These are phyloP conservation scores for Subacronicta megacephala DNA, from an alignment of 2,888 invertebrate genomes.

Conservation along the genomic window DNA sequence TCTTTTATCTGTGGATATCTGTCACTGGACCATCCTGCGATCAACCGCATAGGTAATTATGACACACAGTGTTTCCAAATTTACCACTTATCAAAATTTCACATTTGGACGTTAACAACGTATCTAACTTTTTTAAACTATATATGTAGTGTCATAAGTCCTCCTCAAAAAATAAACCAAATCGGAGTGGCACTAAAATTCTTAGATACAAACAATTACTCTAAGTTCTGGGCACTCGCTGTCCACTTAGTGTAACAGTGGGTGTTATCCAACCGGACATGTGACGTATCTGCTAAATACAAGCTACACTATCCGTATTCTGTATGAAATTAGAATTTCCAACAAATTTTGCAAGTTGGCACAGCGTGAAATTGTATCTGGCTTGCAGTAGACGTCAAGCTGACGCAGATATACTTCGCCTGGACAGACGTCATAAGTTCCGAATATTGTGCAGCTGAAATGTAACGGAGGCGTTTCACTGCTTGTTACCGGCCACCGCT, in stretches of 20 bases:
- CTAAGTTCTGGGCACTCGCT: constrained; percentile 34
- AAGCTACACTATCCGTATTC: constrained; percentile 70
- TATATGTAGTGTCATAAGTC: too few species aligned
- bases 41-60: too few species aligned
- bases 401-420: constrained; percentile 81
- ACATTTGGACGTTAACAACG: too few species aligned
- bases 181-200: neutral
- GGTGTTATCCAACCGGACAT: constrained; percentile 58
- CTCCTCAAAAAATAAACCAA: too few species aligned
- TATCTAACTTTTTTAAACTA: neutral
- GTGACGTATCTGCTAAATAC: constrained; percentile 64
- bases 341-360: constrained; percentile 85
- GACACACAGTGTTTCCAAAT: too few species aligned
- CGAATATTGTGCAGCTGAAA: constrained; percentile 65
- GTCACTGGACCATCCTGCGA: too few species aligned
- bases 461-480: constrained; percentile 43
- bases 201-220: constrained; percentile 32
- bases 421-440: constrained; percentile 83
- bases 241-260: constrained; percentile 52
- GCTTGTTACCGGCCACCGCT: constrained; percentile 45
- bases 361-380: constrained; percentile 88
- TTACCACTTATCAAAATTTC: too few species aligned
- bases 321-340: constrained; percentile 84
- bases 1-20: too few species aligned
- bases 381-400: constrained; percentile 80